A percentile compares a stretch with the other conserved stretches of the same genome.
These are phyloP conservation scores for Triplophysa dalaica DNA, from an alignment of 2,113 vertebrate genomes.

Conservation along the genomic window DNA sequence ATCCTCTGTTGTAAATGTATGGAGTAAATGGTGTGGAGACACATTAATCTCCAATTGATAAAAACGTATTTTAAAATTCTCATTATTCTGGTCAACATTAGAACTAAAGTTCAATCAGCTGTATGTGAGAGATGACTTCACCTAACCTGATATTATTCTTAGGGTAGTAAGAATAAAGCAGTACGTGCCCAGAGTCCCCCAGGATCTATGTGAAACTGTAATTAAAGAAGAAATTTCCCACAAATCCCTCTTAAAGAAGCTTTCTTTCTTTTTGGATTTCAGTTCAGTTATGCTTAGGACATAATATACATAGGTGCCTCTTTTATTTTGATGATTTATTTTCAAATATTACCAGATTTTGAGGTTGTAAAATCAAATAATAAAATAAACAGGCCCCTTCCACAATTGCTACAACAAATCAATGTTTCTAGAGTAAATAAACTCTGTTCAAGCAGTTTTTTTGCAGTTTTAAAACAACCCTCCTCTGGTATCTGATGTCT, in stretches of 20 bases:
- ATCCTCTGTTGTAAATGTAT: conserved; percentile 23
- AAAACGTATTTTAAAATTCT: conserved; percentile 51
- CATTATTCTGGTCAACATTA: conserved; percentile 40
- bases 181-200: background rate
- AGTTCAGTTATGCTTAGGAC: background rate
- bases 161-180: background rate
- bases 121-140: conserved; percentile 30
- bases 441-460: too few species aligned
- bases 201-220: conserved; percentile 4
- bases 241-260: conserved; percentile 13
- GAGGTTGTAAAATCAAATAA: background rate
- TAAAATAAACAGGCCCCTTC: background rate
- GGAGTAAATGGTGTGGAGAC: conserved; percentile 35
- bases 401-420: background rate
- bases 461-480: too few species aligned
- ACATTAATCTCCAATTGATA: conserved; percentile 49
- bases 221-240: conserved; percentile 10
- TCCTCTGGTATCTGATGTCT: too few species aligned
- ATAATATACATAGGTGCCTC: background rate
- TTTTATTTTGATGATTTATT: background rate
- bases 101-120: conserved; percentile 19
- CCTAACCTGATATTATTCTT: conserved; percentile 24
- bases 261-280: background rate
- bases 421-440: background rate
- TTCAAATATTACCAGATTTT: background rate